phyloP scores from a whole-genome alignment of 2,113 vertebrate species.

The Podilymbus podiceps region DNA sequence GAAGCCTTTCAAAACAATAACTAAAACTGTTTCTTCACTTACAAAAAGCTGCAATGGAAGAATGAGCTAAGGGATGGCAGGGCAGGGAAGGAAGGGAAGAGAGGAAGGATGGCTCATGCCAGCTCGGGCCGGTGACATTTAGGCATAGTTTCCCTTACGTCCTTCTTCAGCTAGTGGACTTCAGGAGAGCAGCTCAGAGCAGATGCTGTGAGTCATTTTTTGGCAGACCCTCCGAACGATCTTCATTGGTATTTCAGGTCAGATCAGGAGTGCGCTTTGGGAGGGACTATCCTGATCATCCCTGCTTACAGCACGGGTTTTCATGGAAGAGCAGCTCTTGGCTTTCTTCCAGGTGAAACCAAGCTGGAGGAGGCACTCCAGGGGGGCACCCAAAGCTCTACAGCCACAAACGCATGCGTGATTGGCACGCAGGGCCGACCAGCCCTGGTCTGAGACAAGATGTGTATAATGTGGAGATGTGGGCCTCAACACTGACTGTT shows the following conservation, averaged over 20 bases:
- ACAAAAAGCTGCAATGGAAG: not conserved
- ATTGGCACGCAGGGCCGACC: rapidly evolving
- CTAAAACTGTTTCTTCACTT: not conserved
- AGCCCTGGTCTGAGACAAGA: not conserved
- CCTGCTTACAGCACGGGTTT: not conserved
- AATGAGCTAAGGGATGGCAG: not conserved
- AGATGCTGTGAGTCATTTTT: not conserved
- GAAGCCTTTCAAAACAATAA: not conserved
- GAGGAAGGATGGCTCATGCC: not conserved
- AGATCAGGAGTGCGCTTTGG: not conserved
- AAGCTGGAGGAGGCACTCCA: not conserved
- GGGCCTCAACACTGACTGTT: not conserved
- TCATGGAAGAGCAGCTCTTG: not conserved
- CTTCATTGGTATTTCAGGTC: not conserved
- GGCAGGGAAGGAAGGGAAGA: not conserved
- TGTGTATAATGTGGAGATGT: not conserved
- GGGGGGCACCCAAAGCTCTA: not conserved
- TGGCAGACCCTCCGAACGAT: not conserved
- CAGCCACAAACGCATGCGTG: rapidly evolving
- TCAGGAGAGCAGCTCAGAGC: not conserved
- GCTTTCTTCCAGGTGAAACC: not conserved
- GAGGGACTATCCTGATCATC: not conserved
- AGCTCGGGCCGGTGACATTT: not conserved
- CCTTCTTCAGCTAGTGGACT: not conserved
- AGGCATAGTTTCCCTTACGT: not conserved